Evolutionary conservation across 2,888 invertebrate genomes (phyloP).

Genomic region (Athalia cordata): DNA sequence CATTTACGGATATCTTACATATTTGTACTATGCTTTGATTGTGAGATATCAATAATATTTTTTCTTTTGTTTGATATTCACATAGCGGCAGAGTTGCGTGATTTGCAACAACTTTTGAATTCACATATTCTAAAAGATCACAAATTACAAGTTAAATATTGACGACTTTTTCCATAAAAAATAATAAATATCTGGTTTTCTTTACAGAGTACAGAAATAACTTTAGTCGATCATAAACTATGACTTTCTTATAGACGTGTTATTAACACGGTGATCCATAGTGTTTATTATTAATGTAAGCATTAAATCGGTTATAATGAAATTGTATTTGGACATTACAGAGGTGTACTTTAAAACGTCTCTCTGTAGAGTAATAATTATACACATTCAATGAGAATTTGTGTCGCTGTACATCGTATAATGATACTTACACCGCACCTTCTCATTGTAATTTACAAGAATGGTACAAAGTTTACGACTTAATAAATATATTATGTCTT

Average conservation of each 20-base stretch:
- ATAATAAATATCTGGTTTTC: conserved; percentile 25
- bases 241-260: conserved; percentile 35
- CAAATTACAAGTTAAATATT: conserved; percentile 24
- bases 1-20: conserved; percentile 36
- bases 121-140: conserved; percentile 32
- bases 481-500: conserved; percentile 30
- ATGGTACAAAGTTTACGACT: conserved; percentile 34
- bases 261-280: background rate
- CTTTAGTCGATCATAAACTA: conserved; percentile 21
- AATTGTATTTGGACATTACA: conserved; percentile 42
- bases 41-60: conserved; percentile 33
- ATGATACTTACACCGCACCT: conserved; percentile 7
- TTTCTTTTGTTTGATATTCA: conserved; percentile 28
- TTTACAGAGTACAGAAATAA: conserved; percentile 30
- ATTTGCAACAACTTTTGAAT: conserved; percentile 20
- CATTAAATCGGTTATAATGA: conserved; percentile 33
- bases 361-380: conserved; percentile 33
- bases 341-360: conserved; percentile 7
- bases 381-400: conserved; percentile 18
- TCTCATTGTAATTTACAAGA: conserved; percentile 34
- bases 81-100: conserved; percentile 24
- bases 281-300: conserved; percentile 15
- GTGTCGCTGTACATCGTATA: background rate
- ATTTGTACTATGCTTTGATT: conserved; percentile 45
- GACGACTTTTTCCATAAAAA: conserved; percentile 12